phyloP scores from a whole-genome alignment of 2,113 vertebrate species.

The Burhinus oedicnemus region DNA sequence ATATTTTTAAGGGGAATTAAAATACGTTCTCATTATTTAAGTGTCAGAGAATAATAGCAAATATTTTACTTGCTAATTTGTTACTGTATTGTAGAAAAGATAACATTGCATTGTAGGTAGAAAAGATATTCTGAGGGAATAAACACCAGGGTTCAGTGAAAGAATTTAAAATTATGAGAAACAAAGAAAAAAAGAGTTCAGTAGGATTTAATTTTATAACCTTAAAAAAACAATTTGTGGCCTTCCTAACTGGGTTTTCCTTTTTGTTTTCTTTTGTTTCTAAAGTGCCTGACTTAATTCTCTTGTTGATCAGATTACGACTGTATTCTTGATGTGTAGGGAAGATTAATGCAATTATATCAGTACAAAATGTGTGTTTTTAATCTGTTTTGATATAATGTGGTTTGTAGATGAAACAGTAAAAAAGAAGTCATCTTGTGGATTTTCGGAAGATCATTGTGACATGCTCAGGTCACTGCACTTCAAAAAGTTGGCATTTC shows the following conservation, averaged over 20 bases:
- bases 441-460: background rate
- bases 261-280: background rate
- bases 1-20: background rate
- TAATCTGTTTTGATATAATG: background rate
- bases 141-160: background rate
- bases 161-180: background rate
- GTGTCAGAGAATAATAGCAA: background rate
- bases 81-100: background rate
- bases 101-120: background rate
- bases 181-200: background rate
- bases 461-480: background rate
- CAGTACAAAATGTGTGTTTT: background rate
- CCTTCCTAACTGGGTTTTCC: background rate
- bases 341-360: background rate
- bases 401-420: background rate
- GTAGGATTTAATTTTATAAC: background rate
- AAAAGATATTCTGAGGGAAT: background rate
- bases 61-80: background rate
- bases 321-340: background rate
- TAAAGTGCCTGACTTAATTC: background rate
- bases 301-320: background rate
- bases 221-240: background rate
- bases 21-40: background rate
- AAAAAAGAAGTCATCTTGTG: background rate
- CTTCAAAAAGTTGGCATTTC: background rate